Evolutionary conservation across 2,888 invertebrate species (phyloP), one percentile per base, ranked within the genome.

Genomic region (Oscheius onirici): DNA sequence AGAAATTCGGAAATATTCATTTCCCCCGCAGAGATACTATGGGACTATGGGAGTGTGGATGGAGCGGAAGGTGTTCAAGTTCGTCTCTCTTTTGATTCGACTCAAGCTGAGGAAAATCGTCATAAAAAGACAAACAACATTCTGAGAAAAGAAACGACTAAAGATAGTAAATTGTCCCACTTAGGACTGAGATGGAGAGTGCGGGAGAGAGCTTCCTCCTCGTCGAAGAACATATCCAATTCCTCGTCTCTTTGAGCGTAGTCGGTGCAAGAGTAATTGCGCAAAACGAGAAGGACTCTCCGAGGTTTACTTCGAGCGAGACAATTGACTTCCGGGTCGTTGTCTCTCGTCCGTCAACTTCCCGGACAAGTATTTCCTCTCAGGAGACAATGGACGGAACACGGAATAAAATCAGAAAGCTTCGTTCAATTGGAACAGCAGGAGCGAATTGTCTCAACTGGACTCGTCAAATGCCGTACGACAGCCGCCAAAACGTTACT

Each of bases 221-320:
- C 46, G n/a, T 20, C 46, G 46, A 17, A 5, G 51, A 22, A 51
- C 24, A 51, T 51, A 51, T 51, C 51, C 51, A 51, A 51, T 51
- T 51, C 51, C 51, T 51, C 46, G n/a, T 34, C 34, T 3, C 34
- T 34, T 8, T 34, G 5, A 34, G 34, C 34, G 34, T 8, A 34
- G 34, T 34, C 34, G 34, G 51, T 51, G 51, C 51, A 51, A 51
- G 51, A 51, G 51, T 51, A 51, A 51, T 51, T 51, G 51, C 51
- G 51, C 24, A 24, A 51, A 51, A 51, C 20, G 20, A 51, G 24
- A 20, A 51, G 51, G 17, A 15, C 10, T 11, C 11, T 20, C 20
- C 3, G 20, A 17, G 51, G 15, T 20, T 24, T 51, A 11, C 5
- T 13, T 46, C 51, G 1, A 20, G 8, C 22, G 2, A 20, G 20